Base-by-base conservation (phyloP, 2,888 invertebrate genomes). In the Tupiocoris notatus region DNA sequence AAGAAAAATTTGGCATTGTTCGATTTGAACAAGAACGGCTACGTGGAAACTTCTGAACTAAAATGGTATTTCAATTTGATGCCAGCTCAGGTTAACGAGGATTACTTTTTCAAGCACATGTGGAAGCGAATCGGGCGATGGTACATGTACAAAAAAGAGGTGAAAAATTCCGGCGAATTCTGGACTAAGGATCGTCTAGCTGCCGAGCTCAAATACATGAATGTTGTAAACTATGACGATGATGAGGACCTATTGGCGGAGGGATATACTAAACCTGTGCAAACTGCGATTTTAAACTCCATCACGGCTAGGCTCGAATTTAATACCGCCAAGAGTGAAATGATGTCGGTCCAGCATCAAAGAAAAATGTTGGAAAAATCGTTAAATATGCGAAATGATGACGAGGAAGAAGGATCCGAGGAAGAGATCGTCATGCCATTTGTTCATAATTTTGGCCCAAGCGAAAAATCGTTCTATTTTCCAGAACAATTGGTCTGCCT, bases 11-110 rank as follows among this genome's bases (percentile, higher is more conserved):
- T 54, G 22, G 39, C 16, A 22, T 54, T 63, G 21, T 73, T 73
- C 56, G 73, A 73, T 62, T 54, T 73, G 73, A 62, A 73, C 63
- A 73, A 73, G 54, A 63, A 73, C 23, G 23, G n/a, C 9, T 7
- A 64, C 22, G 63, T 73, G 17, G 73, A 73, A 17, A 62, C 61
- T n/a, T 0, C n/a, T 25, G 73, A 73, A 63, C n/a, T 73, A 9
- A 73, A 73, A 39, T 73, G 73, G 73, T 73, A 54, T 54, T 62
- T 18, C 54, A 62, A 73, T 23, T 61, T 62, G 18, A 62, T 62
- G 62, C 73, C 73, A 0, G 63, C 57, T 2, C 25, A 22, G 20
- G 73, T 57, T 1, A 54, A 73, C 22, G 62, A 18, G 12, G 63
- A 25, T 16, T 17, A 62, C 2, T 73, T 73, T 21, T 1, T 20